Evolutionary conservation across 2,113 vertebrate genomes (phyloP), one percentile per base, ranked within the genome.

Genomic region (Apaloderma vittatum): DNA sequence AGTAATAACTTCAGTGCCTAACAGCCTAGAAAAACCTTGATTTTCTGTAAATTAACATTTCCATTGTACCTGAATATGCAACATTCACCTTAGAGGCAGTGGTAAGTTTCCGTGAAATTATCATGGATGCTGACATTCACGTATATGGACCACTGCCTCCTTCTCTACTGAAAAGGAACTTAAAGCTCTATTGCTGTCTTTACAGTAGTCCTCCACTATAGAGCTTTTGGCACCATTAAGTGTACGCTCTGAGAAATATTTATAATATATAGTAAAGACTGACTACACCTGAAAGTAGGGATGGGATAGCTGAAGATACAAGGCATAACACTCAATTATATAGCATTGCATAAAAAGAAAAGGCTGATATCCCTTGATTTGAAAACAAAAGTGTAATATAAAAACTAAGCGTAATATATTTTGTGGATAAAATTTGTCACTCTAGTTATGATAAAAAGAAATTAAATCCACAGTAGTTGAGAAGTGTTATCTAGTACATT

Each of bases 311-410:
- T 94, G n/a, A 81, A 73, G 68, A 90, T 88, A 32, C 2, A 15
- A 94, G 45, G 22, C 29, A 66, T 70, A 93, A 51, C 26, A 75
- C 52, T 79, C 76, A 88, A 21, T 97, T 93, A 90, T 70, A 85
- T 94, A 89, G 22, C 11, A 76, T n/a, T 90, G 19, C 34, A 74
- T 75, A 77, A 95, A 96, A 87, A 86, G 21, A 93, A 93, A 90
- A 80, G 24, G 20, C 30, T 67, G 68, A 65, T 88, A 89, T 91
- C 45, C 46, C 88, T 93, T 88, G 71, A 90, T 97, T 90, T 90
- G 76, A 90, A 94, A 96, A 87, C 37, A 91, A n/a, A n/a, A n/a
- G n/a, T n/a, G n/a, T n/a, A n/a, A n/a, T n/a, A n/a, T n/a, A n/a
- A n/a, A n/a, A n/a, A n/a, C 12, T 78, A 86, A 83, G 40, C 73